Conservation (phyloP, 2,888 invertebrate genomes). For the Zygogramma bicolorata region DNA sequence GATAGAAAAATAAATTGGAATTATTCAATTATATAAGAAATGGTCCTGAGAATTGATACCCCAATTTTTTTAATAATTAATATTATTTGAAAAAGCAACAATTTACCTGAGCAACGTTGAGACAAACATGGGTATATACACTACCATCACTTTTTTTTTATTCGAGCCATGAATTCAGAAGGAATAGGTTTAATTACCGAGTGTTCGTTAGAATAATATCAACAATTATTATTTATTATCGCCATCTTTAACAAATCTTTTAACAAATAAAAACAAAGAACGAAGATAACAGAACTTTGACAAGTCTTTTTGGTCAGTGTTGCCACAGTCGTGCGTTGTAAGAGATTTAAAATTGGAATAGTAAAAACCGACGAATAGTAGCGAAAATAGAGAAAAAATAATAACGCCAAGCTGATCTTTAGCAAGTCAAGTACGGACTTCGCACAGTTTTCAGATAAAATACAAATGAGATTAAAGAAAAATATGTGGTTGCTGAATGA, state of each 20-base stretch:
- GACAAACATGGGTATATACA: slow-evolving; percentile 43
- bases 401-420: too few relatives aligned
- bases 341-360: background rate
- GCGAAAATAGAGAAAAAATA: too few relatives aligned
- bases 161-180: slow-evolving; percentile 41
- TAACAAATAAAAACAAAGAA: slow-evolving; percentile 7
- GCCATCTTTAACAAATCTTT: slow-evolving; percentile 7
- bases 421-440: too few relatives aligned
- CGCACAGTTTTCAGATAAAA: too few relatives aligned
- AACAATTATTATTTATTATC: slow-evolving; percentile 7
- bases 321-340: background rate
- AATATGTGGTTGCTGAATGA: too few relatives aligned
- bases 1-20: background rate
- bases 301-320: background rate
- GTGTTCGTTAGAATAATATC: background rate
- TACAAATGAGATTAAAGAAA: too few relatives aligned
- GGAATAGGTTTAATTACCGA: background rate
- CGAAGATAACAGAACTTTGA: background rate
- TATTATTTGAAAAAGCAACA: slow-evolving; percentile 13
- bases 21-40: background rate
- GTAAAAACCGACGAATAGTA: too few relatives aligned
- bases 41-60: background rate
- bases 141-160: slow-evolving; percentile 56
- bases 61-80: background rate
- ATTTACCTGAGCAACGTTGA: slow-evolving; percentile 42